Conservation (phyloP, 1,140 invertebrate species). For the Elysia chlorotica region DNA sequence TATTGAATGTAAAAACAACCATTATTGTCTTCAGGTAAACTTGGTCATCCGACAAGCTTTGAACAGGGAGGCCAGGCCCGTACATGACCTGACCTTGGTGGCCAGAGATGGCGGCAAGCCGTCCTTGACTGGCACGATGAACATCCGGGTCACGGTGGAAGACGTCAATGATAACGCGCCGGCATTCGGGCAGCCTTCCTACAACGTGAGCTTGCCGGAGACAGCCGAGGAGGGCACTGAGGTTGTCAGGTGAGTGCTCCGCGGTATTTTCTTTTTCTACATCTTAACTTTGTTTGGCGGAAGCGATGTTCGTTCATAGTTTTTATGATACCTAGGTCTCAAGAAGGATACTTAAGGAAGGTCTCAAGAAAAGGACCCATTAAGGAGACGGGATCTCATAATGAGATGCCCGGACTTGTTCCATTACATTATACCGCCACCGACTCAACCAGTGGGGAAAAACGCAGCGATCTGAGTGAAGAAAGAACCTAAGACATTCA, state of each 20-base stretch:
- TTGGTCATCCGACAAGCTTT: conserved; percentile 50
- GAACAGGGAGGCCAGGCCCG: conserved; percentile 79
- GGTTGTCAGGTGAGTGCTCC: conserved; percentile 69
- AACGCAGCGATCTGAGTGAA: too few relatives aligned
- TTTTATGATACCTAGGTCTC: too few relatives aligned
- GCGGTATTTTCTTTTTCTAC: too few relatives aligned
- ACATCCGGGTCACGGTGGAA: conserved; percentile 70
- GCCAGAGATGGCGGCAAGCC: conserved; percentile 69
- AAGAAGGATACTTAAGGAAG: too few relatives aligned
- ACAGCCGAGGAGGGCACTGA: conserved; percentile 25
- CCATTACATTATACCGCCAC: too few relatives aligned
- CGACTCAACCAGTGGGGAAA: too few relatives aligned
- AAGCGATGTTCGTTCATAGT: too few relatives aligned
- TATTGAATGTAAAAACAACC: neutral
- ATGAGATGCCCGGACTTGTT: too few relatives aligned
- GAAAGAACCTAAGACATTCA: too few relatives aligned
- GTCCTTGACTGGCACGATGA: conserved; percentile 28
- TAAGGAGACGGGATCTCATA: too few relatives aligned
- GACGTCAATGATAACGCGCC: conserved; percentile 61
- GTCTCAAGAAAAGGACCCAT: too few relatives aligned
- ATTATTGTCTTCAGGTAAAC: conserved; percentile 20
- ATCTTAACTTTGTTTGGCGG: too few relatives aligned
- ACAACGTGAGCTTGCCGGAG: conserved; percentile 71
- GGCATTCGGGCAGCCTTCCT: conserved; percentile 81
- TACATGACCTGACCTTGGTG: conserved; percentile 78